Conservation (phyloP, 2,113 vertebrate genomes). For the Rhinoderma darwinii region DNA sequence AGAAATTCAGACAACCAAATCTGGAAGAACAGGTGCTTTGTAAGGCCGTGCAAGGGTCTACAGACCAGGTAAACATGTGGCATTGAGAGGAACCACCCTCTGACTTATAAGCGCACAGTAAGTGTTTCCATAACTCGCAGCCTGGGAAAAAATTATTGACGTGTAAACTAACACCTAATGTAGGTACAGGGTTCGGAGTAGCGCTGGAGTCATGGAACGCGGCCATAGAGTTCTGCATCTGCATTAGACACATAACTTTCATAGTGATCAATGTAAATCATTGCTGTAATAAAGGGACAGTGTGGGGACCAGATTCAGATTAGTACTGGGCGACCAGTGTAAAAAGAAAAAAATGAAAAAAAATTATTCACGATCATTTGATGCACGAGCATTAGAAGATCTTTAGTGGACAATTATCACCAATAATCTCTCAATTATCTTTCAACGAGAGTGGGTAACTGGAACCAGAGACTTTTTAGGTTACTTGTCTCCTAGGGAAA, state of each 20-base stretch:
- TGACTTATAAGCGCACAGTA: background rate
- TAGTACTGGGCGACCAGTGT: background rate
- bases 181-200: background rate
- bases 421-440: background rate
- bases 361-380: too few species aligned
- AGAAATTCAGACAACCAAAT: conserved; percentile 3
- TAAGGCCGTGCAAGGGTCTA: background rate
- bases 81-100: background rate
- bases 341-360: too few species aligned
- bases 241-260: background rate
- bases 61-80: background rate
- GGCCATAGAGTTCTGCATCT: background rate
- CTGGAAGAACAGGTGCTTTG: background rate
- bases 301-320: too few species aligned
- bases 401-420: background rate
- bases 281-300: background rate
- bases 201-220: background rate
- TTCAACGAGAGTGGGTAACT: too few species aligned
- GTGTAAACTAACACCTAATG: background rate
- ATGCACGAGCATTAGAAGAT: too few species aligned
- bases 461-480: background rate
- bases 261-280: background rate
- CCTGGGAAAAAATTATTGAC: conserved; percentile 1
- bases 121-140: background rate
- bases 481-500: background rate